Base-by-base conservation (phyloP, 1,140 invertebrate species). In the Drosophila pectinifera region DNA sequence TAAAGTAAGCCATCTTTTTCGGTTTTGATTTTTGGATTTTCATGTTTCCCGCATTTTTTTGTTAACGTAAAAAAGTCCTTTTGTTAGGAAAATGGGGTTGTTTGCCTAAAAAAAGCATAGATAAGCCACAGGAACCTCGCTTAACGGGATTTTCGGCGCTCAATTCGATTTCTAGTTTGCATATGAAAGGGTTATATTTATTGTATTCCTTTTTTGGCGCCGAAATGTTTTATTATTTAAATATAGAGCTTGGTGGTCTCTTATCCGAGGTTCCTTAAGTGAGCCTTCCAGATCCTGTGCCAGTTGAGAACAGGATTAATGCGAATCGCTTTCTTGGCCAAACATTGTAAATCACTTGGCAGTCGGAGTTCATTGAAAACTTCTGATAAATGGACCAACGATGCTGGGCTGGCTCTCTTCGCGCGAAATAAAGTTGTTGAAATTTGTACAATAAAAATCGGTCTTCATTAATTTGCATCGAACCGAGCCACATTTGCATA, bases 381-480 rank as follows among this genome's bases (percentile, higher is more conserved):
- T 13, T 11, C 51, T 84, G 76, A 80, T 72, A 84, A 84, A 84
- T 76, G 48, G 42, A 24, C 18, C 39, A 43, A 46, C 28, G 41
- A 56, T 16, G 53, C 16, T 26, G 39, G 26, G 48, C 42, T 54
- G 41, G 11, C 28, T 49, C 41, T 56, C 36, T 22, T 42, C 26
- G 39, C 39, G 63, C 46, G 45, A 67, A 80, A 88, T 88, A 89
- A 88, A 88, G 83, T 89, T 89, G 83, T 86, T 79, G 62, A 81
- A 78, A 86, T 81, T 80, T 67, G 64, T 73, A 59, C 73, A 75
- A 84, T 89, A 80, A 80, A 80, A 89, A 89, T 80, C 76, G 80
- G 14, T 76, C 76, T 83, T 89, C 80, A 88, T 88, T 88, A 84
- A 89, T 89, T 88, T 80, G 57, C 61, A 80, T 80, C 61, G 65